Percentiles rank a stretch among this genome's conserved stretches.
Evolutionary conservation across 2,888 invertebrate genomes (phyloP).

Genomic region (Cerastis leucographa): DNA sequence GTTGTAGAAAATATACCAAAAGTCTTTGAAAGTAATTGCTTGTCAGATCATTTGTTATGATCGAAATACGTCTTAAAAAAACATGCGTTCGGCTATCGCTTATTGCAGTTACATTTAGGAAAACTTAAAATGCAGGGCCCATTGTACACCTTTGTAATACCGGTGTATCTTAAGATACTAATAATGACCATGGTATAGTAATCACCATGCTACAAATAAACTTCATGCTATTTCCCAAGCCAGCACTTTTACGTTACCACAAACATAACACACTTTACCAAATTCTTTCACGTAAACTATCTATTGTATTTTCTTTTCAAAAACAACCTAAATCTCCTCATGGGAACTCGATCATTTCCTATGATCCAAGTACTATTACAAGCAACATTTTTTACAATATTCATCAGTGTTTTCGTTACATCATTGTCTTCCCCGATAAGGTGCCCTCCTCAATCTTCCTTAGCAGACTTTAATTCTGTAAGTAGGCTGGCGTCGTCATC

Average conservation of each 20-base stretch:
- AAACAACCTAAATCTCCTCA: background rate
- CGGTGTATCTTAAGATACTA: background rate
- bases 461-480: slow-evolving; percentile 88
- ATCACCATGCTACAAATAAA: background rate
- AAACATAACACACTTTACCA: background rate
- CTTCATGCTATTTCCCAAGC: background rate
- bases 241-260: background rate
- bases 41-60: background rate
- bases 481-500: slow-evolving; percentile 87
- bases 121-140: no score
- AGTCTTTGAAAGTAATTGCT: background rate
- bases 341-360: slow-evolving; percentile 29
- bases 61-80: no score
- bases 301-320: background rate
- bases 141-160: background rate
- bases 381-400: slow-evolving; percentile 78
- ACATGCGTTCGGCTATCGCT: no score
- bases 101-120: no score
- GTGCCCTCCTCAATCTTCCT: slow-evolving; percentile 87
- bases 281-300: background rate
- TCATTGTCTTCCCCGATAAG: slow-evolving; percentile 89
- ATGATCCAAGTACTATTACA: slow-evolving; percentile 57
- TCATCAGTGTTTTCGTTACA: slow-evolving; percentile 87
- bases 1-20: no score
- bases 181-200: background rate